phyloP scores from a whole-genome alignment of 2,797 vertebrate genomes.

The Xenopus petersii region DNA sequence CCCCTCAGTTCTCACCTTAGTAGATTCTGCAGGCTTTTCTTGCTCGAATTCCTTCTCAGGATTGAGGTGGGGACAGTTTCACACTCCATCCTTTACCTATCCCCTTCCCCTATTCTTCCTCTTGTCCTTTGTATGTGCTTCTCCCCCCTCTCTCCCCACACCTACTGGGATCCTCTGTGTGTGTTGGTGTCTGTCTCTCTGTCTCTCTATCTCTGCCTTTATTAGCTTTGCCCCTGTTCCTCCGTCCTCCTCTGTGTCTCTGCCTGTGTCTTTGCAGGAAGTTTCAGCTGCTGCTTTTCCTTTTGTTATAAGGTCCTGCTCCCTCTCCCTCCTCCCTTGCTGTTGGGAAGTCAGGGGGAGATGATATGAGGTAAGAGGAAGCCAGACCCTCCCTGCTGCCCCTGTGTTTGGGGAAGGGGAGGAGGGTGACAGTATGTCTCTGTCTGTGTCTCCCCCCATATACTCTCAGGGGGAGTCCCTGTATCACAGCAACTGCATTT shows the following conservation, averaged over 20 bases:
- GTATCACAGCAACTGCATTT: constrained; percentile 29
- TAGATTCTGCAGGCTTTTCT: constrained; percentile 77
- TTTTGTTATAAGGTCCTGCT: constrained; percentile 41
- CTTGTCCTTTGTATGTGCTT: constrained; percentile 19
- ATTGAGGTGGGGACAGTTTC: constrained; percentile 67
- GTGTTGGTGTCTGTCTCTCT: no score
- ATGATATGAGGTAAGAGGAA: constrained; percentile 54
- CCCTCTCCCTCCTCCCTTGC: constrained; percentile 61
- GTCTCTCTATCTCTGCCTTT: not conserved
- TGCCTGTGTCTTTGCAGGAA: constrained; percentile 19
- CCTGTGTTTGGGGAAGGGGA: constrained; percentile 58
- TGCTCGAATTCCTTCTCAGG: constrained; percentile 74
- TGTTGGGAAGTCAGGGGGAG: constrained; percentile 72
- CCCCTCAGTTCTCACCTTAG: constrained; percentile 69
- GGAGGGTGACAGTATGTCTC: constrained; percentile 49
- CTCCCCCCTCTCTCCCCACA: not conserved
- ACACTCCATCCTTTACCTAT: not conserved
- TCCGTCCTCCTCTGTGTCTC: constrained; percentile 50
- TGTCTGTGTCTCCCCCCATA: constrained; percentile 25
- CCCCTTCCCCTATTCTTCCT: not conserved
- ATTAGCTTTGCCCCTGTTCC: constrained; percentile 10
- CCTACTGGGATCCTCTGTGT: no score
- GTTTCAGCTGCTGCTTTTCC: constrained; percentile 38
- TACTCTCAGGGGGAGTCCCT: constrained; percentile 34
- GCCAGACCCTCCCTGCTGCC: constrained; percentile 54